Conservation (phyloP, 2,888 invertebrate species). For the Pammene aurita region DNA sequence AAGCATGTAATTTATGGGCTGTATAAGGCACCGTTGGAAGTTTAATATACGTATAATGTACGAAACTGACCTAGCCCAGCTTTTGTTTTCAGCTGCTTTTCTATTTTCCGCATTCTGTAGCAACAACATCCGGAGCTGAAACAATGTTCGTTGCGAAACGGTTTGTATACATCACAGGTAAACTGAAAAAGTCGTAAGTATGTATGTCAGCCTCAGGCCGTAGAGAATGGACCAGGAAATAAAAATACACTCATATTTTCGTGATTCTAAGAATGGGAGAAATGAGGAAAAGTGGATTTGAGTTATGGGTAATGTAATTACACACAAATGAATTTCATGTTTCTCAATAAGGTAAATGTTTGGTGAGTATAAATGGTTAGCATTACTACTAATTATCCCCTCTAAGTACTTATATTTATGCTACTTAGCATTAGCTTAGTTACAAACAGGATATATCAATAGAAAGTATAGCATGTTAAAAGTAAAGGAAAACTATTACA, state of each 20-base stretch:
- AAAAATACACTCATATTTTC: constrained; percentile 17
- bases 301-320: not conserved
- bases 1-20: not conserved
- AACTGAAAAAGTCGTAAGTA: constrained; percentile 21
- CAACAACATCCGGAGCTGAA: constrained; percentile 32
- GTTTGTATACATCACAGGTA: constrained; percentile 38
- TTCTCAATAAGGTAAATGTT: not conserved
- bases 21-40: constrained; percentile 6
- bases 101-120: constrained; percentile 32
- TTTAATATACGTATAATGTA: constrained; percentile 26
- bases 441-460: no score
- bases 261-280: not conserved
- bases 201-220: constrained; percentile 26
- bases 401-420: no score
- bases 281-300: constrained; percentile 1
- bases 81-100: constrained; percentile 28
- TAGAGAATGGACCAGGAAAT: constrained; percentile 19
- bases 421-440: no score
- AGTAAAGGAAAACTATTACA: no score
- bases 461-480: no score
- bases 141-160: constrained; percentile 30
- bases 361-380: not conserved
- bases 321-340: not conserved
- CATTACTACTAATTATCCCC: no score
- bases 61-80: constrained; percentile 13